A percentile compares a stretch with the other conserved stretches of the same genome.
Conservation (phyloP, 2,797 vertebrate genomes). For the Corythornis leucogaster region DNA sequence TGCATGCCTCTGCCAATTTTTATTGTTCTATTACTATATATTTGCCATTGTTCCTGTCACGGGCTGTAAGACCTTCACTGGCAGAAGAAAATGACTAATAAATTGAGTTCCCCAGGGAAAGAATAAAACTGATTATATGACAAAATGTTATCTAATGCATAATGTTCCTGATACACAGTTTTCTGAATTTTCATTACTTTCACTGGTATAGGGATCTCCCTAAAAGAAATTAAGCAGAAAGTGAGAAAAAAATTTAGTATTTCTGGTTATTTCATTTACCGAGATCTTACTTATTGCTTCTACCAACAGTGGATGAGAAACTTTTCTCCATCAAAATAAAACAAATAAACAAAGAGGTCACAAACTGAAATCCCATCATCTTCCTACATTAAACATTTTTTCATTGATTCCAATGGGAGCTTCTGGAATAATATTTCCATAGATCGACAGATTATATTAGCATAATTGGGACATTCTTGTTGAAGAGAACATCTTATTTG, state of each 20-base stretch:
- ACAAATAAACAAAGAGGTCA: background rate
- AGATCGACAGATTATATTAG: background rate
- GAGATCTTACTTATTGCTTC: background rate
- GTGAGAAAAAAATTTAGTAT: background rate
- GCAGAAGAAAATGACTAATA: conserved; percentile 35
- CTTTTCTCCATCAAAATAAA: background rate
- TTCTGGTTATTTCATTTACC: background rate
- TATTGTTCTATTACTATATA: conserved; percentile 4
- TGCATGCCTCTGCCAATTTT: conserved; percentile 24
- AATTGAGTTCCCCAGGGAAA: conserved; percentile 10
- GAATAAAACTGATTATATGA: conserved; percentile 21
- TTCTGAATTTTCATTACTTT: conserved; percentile 7
- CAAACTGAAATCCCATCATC: background rate
- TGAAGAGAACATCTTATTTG: background rate
- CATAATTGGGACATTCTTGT: background rate
- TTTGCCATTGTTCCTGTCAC: conserved; percentile 42
- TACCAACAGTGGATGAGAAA: background rate
- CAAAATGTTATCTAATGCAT: conserved; percentile 6
- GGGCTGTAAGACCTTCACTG: background rate
- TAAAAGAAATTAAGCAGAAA: conserved; percentile 3
- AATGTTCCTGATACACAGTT: background rate
- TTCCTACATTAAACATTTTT: background rate
- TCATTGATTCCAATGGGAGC: background rate
- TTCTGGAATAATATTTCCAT: background rate
- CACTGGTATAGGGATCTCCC: background rate